Base-by-base conservation (phyloP, 1,140 invertebrate genomes). In the Drosophila insularis region DNA sequence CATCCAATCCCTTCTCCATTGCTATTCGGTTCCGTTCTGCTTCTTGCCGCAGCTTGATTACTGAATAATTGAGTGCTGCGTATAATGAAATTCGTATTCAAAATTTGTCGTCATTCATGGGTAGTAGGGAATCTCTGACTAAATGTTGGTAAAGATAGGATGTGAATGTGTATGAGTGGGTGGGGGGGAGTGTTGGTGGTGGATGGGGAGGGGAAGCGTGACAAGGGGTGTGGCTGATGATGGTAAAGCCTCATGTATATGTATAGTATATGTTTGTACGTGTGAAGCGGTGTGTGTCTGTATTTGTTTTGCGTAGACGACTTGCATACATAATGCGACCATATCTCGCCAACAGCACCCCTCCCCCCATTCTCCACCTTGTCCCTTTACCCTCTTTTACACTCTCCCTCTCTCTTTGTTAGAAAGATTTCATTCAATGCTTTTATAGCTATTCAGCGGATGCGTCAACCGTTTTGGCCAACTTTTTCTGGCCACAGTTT, bases 11-110 rank as follows among this genome's bases (percentile, higher is more conserved):
- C 17, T 10, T 8, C 8, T 37, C 1, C 63, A 37, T 10, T 35
- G 19, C 5, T 50, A 27, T 50, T 21, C 17, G 7, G 43, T 50
- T 50, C 40, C 56, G 14, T 8, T 27, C 0, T 27, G 11, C 11
- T 59, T n/a, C 13, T 31, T 43, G 63, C 63, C 54, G 56, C 59
- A 75, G 74, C 84, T 87, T 89, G 84, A 87, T 87, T 87, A 89
- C 84, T 87, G 82, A 87, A 87, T 87, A 87, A 87, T 87, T 87
- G 84, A 87, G 82, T 89, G 84, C 79, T 82, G 80, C 65, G 73
- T 87, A 74, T 87, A 87, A 87, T 87, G 84, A 87, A 87, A 87
- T 87, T 87, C 82, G 82, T 87, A 87, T 87, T 87, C 82, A 87
- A 87, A 87, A 89, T 87, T 87, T 84, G 82, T 87, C 82, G 82